Percentiles rank a stretch among this genome's conserved stretches.
Conservation (phyloP, 2,888 invertebrate species). For the Alsophila aescularia region DNA sequence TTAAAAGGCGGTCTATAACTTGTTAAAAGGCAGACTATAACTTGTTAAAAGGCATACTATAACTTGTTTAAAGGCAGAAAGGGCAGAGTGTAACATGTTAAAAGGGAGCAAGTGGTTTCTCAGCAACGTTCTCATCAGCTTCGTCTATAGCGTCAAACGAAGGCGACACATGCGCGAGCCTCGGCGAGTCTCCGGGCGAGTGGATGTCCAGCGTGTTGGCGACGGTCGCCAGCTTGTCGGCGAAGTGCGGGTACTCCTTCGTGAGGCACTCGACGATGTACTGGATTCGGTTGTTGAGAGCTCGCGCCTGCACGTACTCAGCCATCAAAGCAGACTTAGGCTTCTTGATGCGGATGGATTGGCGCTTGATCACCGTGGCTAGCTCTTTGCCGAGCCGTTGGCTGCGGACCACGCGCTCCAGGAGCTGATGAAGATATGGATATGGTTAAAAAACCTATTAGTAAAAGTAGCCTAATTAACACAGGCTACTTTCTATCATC, state of each 20-base stretch:
- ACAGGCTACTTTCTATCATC: too few species aligned
- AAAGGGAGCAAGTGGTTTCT: slow-evolving; percentile 52
- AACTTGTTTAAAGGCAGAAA: too few species aligned
- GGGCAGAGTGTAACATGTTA: slow-evolving; percentile 18
- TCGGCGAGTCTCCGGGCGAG: slow-evolving; percentile 58
- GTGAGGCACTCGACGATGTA: slow-evolving; percentile 83
- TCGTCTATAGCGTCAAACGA: slow-evolving; percentile 34
- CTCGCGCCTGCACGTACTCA: slow-evolving; percentile 84
- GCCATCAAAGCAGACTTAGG: slow-evolving; percentile 77
- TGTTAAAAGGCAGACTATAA: too few species aligned
- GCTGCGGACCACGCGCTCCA: slow-evolving; percentile 86
- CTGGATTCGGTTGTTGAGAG: slow-evolving; percentile 84
- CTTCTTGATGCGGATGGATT: slow-evolving; percentile 63
- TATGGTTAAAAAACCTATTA: too few species aligned
- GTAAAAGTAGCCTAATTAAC: too few species aligned
- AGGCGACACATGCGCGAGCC: slow-evolving; percentile 47
- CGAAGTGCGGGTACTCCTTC: slow-evolving; percentile 86
- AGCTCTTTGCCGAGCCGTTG: slow-evolving; percentile 88
- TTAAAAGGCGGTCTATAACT: too few species aligned
- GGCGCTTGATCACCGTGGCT: slow-evolving; percentile 73
- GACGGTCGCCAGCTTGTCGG: slow-evolving; percentile 66
- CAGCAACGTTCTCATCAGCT: slow-evolving; percentile 50
- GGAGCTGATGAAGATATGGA: too few species aligned
- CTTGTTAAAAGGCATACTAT: too few species aligned
- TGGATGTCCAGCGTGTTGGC: slow-evolving; percentile 79